Conservation (phyloP, 2,888 invertebrate species). For the Himalopsyche anomala region DNA sequence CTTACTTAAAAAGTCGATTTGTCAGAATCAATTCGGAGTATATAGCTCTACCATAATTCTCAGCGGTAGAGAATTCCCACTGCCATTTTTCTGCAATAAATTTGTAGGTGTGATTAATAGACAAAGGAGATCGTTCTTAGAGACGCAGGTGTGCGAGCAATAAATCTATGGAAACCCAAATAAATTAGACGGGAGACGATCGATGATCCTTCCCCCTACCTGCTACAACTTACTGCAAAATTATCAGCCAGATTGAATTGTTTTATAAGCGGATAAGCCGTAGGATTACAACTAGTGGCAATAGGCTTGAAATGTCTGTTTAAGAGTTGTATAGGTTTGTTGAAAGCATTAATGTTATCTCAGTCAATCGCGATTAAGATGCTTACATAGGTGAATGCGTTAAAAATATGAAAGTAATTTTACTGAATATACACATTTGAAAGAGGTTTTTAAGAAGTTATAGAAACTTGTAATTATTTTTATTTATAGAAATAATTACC, state of each 20-base stretch:
- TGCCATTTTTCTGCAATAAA: conserved; percentile 36
- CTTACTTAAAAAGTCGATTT: not conserved
- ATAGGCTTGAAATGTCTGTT: too few relatives aligned
- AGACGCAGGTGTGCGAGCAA: conserved; percentile 16
- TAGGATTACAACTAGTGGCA: too few relatives aligned
- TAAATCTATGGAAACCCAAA: conserved; percentile 29
- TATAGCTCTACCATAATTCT: not conserved
- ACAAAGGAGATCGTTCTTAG: conserved; percentile 28
- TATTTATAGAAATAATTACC: too few relatives aligned
- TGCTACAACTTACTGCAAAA: not conserved
- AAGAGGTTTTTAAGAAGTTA: too few relatives aligned
- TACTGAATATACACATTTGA: too few relatives aligned
- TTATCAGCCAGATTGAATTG: conserved; percentile 12
- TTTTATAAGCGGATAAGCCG: not conserved
- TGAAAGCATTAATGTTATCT: too few relatives aligned
- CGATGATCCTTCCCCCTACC: not conserved
- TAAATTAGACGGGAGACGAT: conserved; percentile 24
- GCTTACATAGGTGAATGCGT: too few relatives aligned
- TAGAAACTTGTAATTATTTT: too few relatives aligned
- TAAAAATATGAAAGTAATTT: too few relatives aligned
- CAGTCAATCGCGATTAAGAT: too few relatives aligned
- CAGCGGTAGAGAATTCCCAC: not conserved
- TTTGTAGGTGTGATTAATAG: conserved; percentile 36
- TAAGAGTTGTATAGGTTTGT: too few relatives aligned
- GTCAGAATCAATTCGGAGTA: not conserved